phyloP scores from a whole-genome alignment of 2,113 vertebrate genomes.

The Cyanoramphus novaezelandiae region DNA sequence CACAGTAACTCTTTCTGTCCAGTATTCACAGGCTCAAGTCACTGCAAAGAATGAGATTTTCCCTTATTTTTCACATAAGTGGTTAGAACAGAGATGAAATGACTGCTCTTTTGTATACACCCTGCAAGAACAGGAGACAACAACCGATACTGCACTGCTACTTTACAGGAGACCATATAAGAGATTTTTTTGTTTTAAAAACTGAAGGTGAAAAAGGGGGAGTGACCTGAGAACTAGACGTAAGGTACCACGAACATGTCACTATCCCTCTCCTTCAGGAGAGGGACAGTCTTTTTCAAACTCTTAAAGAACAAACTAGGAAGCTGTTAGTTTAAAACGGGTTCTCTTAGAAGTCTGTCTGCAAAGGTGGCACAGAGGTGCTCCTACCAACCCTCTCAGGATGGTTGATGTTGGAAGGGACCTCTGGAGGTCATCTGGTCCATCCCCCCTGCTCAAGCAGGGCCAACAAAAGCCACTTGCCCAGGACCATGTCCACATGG shows the following conservation, averaged over 20 bases:
- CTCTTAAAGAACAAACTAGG: neutral
- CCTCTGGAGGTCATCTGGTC: neutral
- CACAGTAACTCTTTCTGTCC: neutral
- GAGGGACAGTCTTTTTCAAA: neutral
- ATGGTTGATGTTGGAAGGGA: neutral
- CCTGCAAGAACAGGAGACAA: neutral
- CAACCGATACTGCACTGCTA: neutral
- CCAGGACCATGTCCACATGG: neutral
- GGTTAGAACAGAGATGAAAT: neutral
- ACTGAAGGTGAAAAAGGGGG: neutral
- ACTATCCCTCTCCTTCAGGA: neutral
- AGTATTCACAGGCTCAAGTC: neutral
- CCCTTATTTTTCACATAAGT: neutral
- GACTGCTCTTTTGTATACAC: neutral
- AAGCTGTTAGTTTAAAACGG: neutral
- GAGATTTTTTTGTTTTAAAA: neutral
- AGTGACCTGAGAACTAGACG: neutral
- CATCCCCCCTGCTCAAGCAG: neutral
- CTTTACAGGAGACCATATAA: neutral
- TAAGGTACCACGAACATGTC: neutral
- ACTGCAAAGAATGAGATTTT: neutral
- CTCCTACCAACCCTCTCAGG: neutral
- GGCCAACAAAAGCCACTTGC: rapidly evolving
- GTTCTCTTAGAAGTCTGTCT: neutral
- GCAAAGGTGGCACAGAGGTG: neutral